Evolutionary conservation across 2,113 vertebrate species (phyloP).

Genomic region (Callipepla squamata): DNA sequence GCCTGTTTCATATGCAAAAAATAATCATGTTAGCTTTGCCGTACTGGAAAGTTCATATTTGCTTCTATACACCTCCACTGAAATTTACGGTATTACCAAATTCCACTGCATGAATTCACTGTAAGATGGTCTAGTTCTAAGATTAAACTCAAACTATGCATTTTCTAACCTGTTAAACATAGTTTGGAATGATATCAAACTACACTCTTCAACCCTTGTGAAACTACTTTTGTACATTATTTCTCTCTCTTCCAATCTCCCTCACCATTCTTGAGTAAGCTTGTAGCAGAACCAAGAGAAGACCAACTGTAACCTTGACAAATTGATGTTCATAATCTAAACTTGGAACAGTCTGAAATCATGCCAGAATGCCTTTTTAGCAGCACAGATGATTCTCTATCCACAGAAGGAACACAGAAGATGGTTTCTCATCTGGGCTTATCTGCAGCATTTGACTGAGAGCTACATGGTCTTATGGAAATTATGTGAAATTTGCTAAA

Average conservation of each 20-base stretch:
- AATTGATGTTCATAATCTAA: constrained; percentile 18
- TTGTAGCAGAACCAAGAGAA: not conserved
- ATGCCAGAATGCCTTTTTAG: constrained; percentile 51
- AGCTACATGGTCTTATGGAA: constrained; percentile 35
- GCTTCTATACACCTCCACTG: not conserved
- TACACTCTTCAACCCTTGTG: not conserved
- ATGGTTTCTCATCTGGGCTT: constrained; percentile 66
- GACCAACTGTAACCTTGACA: not conserved
- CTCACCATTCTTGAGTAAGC: not conserved
- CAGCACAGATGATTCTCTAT: constrained; percentile 64
- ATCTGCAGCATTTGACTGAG: constrained; percentile 31
- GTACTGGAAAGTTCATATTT: not conserved
- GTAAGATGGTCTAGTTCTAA: not conserved
- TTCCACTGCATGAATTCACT: not conserved
- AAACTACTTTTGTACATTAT: not conserved
- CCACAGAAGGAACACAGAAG: constrained; percentile 61
- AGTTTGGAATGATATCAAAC: not conserved
- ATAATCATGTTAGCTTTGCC: not conserved
- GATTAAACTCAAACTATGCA: not conserved
- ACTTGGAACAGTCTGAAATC: constrained; percentile 38
- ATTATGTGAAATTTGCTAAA: constrained; percentile 45
- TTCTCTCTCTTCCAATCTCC: not conserved
- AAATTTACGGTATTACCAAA: not conserved
- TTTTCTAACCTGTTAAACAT: not conserved
- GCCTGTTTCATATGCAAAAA: not conserved